These are phyloP conservation scores for Drosophila borborema DNA, from an alignment of 2,888 invertebrate genomes.

Conservation along the genomic window DNA sequence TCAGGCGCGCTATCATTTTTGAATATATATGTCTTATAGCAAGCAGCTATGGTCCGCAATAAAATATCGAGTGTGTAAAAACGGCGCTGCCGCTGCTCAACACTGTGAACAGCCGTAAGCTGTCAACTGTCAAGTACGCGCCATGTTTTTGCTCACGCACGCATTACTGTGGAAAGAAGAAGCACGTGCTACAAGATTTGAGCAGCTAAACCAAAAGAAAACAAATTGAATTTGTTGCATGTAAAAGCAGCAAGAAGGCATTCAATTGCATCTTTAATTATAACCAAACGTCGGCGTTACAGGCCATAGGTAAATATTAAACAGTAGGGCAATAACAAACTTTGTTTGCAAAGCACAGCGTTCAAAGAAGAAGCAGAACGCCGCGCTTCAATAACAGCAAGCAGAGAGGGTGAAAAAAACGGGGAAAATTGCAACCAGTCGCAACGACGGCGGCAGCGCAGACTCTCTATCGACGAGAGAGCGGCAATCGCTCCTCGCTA, in stretches of 20 bases:
- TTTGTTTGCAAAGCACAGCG: conserved; percentile 11
- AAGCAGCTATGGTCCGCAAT: background rate
- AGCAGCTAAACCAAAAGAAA: conserved; percentile 31
- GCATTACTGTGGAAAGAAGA: conserved; percentile 67
- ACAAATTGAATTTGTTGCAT: conserved; percentile 49
- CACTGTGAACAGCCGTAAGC: conserved; percentile 37
- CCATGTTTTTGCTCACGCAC: conserved; percentile 67
- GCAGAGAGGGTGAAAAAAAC: conserved; percentile 33
- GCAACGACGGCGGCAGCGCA: conserved; percentile 42
- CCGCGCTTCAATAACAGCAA: conserved; percentile 55
- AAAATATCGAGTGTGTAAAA: background rate
- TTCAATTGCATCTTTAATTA: background rate
- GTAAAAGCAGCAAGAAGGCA: background rate
- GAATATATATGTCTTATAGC: background rate
- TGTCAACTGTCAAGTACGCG: conserved; percentile 61
- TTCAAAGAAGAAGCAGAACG: conserved; percentile 41
- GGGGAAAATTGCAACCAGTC: conserved; percentile 38
- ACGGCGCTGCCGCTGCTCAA: conserved; percentile 43
- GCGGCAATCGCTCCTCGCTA: conserved; percentile 11
- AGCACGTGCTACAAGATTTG: conserved; percentile 58
- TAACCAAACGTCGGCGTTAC: conserved; percentile 11
- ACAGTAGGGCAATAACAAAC: conserved; percentile 33
- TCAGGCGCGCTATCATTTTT: background rate
- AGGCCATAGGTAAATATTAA: conserved; percentile 33
- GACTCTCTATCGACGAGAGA: conserved; percentile 43